Evolutionary conservation across 2,888 invertebrate species (phyloP).

Genomic region (Eremobia ochroleuca): DNA sequence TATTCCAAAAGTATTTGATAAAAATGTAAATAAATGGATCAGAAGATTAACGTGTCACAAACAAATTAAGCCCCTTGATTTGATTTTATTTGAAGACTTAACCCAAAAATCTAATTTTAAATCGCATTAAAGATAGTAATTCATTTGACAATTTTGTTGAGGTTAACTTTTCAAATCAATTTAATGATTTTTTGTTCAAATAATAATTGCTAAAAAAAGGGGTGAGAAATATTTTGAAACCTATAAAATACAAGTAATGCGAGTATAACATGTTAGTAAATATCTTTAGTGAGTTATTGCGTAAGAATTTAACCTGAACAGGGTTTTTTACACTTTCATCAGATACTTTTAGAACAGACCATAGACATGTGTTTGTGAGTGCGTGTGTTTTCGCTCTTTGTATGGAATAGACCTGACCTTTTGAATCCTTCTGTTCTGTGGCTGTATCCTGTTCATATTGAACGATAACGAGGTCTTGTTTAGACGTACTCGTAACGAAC

Average conservation of each 20-base stretch:
- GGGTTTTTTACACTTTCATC: background rate
- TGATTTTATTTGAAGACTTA: background rate
- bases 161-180: background rate
- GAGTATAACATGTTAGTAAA: background rate
- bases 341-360: background rate
- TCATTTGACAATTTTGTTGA: background rate
- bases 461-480: conserved; percentile 40
- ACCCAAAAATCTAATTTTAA: background rate
- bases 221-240: background rate
- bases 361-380: background rate
- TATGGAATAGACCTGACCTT: background rate
- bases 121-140: background rate
- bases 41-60: background rate
- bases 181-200: background rate
- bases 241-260: background rate
- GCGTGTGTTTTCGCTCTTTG: background rate
- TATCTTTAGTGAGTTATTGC: background rate
- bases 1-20: too few relatives aligned
- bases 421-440: background rate
- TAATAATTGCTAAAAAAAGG: background rate
- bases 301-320: background rate
- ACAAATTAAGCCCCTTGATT: background rate
- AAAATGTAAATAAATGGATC: background rate
- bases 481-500: conserved; percentile 40
- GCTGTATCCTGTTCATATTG: conserved; percentile 52